These are phyloP conservation scores for Agrotis puta DNA, from an alignment of 2,888 invertebrate genomes.

Conservation along the genomic window DNA sequence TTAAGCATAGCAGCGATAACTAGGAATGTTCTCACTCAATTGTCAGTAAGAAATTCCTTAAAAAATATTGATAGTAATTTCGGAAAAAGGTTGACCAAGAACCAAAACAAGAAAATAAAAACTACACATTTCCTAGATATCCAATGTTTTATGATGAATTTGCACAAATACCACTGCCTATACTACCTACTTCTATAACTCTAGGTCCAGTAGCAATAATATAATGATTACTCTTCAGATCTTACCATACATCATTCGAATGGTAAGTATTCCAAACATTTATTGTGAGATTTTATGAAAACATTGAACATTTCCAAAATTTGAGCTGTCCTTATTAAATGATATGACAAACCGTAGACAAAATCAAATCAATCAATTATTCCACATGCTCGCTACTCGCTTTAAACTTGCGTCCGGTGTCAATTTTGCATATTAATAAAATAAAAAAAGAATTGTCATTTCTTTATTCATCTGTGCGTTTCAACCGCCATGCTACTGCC, in stretches of 20 bases:
- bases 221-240: no score
- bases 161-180: no score
- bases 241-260: no score
- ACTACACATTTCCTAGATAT: background rate
- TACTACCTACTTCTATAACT: no score
- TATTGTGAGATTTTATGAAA: no score
- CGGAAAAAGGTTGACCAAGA: background rate
- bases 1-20: background rate
- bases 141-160: no score
- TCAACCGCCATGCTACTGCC: constrained; percentile 53
- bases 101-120: background rate
- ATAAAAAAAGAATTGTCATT: constrained; percentile 64
- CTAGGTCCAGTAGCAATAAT: no score
- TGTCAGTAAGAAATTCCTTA: background rate
- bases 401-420: constrained; percentile 39
- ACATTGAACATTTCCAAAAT: background rate
- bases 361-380: constrained; percentile 10
- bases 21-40: background rate
- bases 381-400: constrained; percentile 29
- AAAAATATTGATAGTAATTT: background rate
- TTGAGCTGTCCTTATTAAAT: background rate
- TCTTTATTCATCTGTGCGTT: constrained; percentile 66
- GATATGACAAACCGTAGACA: background rate
- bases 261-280: no score
- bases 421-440: constrained; percentile 64